phyloP scores from a whole-genome alignment of 2,888 invertebrate genomes.

The Conomelus anceps region DNA sequence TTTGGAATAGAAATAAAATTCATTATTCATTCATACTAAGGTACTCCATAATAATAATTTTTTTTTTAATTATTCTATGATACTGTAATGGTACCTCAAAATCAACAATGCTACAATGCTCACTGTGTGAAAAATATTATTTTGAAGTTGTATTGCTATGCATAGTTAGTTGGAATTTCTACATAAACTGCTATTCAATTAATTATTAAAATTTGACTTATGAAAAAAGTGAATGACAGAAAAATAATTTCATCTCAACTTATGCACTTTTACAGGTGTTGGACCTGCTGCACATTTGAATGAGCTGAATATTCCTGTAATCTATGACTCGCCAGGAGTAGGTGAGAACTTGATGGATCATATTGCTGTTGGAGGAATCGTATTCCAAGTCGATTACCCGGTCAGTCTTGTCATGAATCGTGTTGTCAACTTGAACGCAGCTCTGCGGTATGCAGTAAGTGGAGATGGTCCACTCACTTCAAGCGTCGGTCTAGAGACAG shows the following conservation, averaged over 20 bases:
- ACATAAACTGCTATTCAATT: no score
- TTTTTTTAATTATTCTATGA: no score
- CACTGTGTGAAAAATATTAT: no score
- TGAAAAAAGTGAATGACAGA: neutral
- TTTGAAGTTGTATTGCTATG: no score
- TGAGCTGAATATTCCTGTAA: slow-evolving; percentile 63
- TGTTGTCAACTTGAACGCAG: slow-evolving; percentile 75
- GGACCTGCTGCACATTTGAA: slow-evolving; percentile 68
- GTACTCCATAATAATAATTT: no score
- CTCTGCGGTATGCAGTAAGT: slow-evolving; percentile 72
- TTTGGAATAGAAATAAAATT: no score
- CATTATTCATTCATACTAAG: no score
- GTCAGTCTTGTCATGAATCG: slow-evolving; percentile 73
- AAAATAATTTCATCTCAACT: no score
- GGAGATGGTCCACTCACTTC: slow-evolving; percentile 83
- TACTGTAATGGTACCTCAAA: no score
- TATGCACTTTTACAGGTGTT: slow-evolving; percentile 54
- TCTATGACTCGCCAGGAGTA: slow-evolving; percentile 73
- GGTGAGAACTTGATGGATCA: slow-evolving; percentile 85
- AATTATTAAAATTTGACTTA: no score
- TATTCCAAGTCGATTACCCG: slow-evolving; percentile 73
- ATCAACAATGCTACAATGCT: no score
- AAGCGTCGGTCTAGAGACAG: slow-evolving; percentile 78
- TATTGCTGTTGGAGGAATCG: slow-evolving; percentile 77
- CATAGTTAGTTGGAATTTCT: no score